Evolutionary conservation across 2,888 invertebrate species (phyloP), one percentile per base, ranked within the genome.

Genomic region (Chydorus sphaericus): DNA sequence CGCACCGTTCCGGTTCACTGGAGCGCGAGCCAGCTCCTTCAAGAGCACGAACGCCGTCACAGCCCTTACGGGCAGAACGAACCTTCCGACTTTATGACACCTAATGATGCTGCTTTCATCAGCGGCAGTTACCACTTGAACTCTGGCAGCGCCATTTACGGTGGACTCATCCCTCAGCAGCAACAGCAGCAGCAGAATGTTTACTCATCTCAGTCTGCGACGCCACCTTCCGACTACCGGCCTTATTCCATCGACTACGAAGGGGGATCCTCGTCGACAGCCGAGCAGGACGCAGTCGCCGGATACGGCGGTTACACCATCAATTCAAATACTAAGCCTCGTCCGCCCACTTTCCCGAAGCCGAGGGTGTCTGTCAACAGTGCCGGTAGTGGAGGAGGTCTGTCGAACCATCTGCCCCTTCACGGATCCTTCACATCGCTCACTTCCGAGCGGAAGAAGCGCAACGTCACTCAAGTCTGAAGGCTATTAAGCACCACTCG

Each of bases 391-490:
- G 55, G 55, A 10, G 26, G 48, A 7, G 29, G 61, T 52, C 48
- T 76, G 74, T 30, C 37, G 7, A 28, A 31, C 64, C 75, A 73
- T 63, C 69, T 73, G 5, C 76, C 74, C 63, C 65, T 75, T 48
- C 76, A 76, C 62, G 77, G 77, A 10, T 76, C 76, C 1, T 66
- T 77, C 64, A 75, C 71, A 60, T 77, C 77, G 2, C 76, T 77
- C 33, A 76, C 75, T 56, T 64, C 63, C 62, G 74, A 74, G 59
- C 74, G 75, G 64, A 57, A 57, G 33, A 69, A 76, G 54, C 66
- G 78, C 49, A 78, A 77, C 64, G 75, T 78, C 31, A 78, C 78
- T 39, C 78, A 77, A 77, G 78, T 78, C 59, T 77, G 62, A 54
- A 26, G 7, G n/a, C n/a, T n/a, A n/a, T n/a, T n/a, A n/a, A n/a